Evolutionary conservation across 2,888 invertebrate genomes (phyloP), one percentile per base, ranked within the genome.

Genomic region (Piscicola geometra): DNA sequence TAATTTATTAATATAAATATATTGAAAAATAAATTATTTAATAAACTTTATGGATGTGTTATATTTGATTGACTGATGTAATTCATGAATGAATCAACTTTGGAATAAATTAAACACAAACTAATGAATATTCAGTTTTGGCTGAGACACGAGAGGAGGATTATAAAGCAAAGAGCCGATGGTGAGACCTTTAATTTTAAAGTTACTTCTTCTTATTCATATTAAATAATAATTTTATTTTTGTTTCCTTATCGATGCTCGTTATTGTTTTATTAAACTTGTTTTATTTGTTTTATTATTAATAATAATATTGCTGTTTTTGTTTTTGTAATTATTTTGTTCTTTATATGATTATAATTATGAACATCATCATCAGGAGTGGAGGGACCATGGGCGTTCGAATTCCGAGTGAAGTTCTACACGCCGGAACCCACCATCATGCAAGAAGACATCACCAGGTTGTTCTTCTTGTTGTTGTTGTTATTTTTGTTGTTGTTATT

Each of bases 401-500:
- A 90, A 82, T 98, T 98, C 86, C 93, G 93, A 84, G 96, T 99
- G 77, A 99, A 99, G 87, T 99, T 99, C 88, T 99, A 99, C 87
- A 97, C 99, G 1, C 96, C 97, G 75, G 97, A 98, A 85, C 98
- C 99, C 18, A 91, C 94, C 28, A 93, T 93, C 86, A 88, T 99
- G 78, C 93, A 93, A 84, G 87, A 88, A 79, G 87, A 88, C 79
- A 80, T 86, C 73, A 87, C 87, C 70, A 81, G 86, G 83, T 84
- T 28, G 3, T 12, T 47, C 50, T 47, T 9, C 21, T 21, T 47
- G 50, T 47, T 21, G 9, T 15, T 47, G 50, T 47, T 9, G 9
- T 47, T 47, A 21, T 47, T 21, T 47, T 15, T 69, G 9, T 15
- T 28, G 5, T 9, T 33, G 12, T 21, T 9, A 15, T 33, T 69